These are phyloP conservation scores for Astropecten irregularis DNA, from an alignment of 53 echinoderm and acorn worm genomes.

Conservation along the genomic window DNA sequence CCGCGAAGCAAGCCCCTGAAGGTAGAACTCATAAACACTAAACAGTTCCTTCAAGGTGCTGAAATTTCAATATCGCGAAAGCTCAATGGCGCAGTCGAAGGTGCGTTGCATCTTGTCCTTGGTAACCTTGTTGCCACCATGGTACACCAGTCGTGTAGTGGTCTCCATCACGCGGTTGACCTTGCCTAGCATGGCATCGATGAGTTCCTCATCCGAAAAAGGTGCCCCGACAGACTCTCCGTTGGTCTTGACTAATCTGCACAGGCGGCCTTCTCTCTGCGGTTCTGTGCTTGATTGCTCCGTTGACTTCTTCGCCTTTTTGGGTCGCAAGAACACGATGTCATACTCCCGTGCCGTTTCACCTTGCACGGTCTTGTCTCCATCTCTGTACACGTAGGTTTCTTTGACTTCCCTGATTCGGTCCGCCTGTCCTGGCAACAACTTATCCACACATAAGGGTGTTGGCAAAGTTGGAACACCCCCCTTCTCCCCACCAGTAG, in stretches of 20 bases:
- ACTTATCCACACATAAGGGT: not conserved
- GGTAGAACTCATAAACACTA: not conserved
- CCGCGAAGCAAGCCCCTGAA: not conserved
- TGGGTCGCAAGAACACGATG: not conserved
- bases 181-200: not conserved
- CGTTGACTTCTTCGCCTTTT: not conserved
- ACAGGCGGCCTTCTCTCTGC: not conserved
- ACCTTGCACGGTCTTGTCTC: conserved; percentile 10
- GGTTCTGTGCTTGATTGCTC: not conserved
- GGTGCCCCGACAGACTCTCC: not conserved
- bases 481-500: not conserved
- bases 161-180: conserved; percentile 13
- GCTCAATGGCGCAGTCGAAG: too few species aligned
- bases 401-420: conserved; percentile 8
- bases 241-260: not conserved
- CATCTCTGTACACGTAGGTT: not conserved
- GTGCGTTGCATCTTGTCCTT: conserved; percentile 6
- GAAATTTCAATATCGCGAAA: not conserved
- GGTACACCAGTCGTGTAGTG: not conserved
- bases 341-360: not conserved
- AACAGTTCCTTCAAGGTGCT: not conserved
- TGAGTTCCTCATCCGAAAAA: not conserved
- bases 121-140: not conserved
- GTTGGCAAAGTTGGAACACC: not conserved
- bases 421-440: conserved; percentile 2